phyloP scores from a whole-genome alignment of 2,797 vertebrate species.

The Takifugu rubripes region DNA sequence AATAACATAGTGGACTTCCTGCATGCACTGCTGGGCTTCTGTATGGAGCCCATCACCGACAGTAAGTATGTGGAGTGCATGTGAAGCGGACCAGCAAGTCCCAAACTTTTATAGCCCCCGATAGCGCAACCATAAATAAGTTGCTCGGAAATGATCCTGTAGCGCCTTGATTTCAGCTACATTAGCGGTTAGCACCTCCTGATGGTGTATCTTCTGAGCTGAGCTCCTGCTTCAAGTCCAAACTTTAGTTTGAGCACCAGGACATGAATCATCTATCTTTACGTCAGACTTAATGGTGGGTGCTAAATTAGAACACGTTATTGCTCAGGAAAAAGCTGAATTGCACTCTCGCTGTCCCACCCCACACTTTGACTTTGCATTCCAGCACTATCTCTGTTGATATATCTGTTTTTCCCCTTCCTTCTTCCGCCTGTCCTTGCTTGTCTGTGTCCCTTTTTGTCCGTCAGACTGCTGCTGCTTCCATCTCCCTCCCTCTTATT shows the following conservation, averaged over 20 bases:
- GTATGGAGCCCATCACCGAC: conserved; percentile 98
- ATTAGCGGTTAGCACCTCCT: too few relatives aligned
- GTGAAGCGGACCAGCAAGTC: conserved; percentile 5
- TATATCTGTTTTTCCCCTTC: conserved; percentile 47
- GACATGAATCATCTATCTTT: too few relatives aligned
- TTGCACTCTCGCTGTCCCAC: conserved; percentile 53
- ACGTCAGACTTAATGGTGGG: background rate
- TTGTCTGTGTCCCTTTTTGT: conserved; percentile 40
- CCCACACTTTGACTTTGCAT: conserved; percentile 57
- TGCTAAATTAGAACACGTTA: background rate
- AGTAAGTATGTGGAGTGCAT: conserved; percentile 80
- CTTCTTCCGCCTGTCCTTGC: conserved; percentile 47
- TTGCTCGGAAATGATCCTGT: too few relatives aligned
- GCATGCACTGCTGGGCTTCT: conserved; percentile 97
- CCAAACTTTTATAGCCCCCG: too few relatives aligned
- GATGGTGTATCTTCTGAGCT: too few relatives aligned
- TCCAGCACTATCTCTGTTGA: conserved; percentile 56
- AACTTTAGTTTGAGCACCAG: too few relatives aligned
- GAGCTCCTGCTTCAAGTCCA: too few relatives aligned
- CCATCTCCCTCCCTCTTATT: conserved; percentile 41
- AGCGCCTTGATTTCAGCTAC: too few relatives aligned
- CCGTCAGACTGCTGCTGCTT: conserved; percentile 33
- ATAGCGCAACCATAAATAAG: background rate
- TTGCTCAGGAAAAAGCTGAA: conserved; percentile 48
- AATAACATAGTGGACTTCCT: conserved; percentile 99